Evolutionary conservation across 2,888 invertebrate species (phyloP), one percentile per base, ranked within the genome.

Genomic region (Eucera pruinosa): DNA sequence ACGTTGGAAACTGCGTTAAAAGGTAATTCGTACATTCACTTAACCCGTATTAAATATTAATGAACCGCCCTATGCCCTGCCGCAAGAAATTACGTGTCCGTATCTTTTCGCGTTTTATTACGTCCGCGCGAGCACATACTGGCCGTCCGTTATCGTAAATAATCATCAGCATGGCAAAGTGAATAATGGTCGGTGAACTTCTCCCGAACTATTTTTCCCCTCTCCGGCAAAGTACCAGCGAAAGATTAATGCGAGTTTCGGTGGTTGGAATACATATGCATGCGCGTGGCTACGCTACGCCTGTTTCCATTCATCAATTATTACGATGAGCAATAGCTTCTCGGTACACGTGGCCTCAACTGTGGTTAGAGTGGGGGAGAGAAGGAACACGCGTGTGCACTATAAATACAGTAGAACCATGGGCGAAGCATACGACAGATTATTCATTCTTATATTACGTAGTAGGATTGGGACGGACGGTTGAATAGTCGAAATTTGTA

Each of bases 111-210:
- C 15, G 36, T 52, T 47, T 48, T 61, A 52, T 62, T 61, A 55
- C 69, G 9, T 6, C 41, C 45, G 36, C 33, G 27, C 47, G 27
- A 66, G 54, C 43, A 36, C 50, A 57, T 66, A 70, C 33, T 33
- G 2, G 60, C 50, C 57, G 60, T 55, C 52, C 39, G 74, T 82
- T 82, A 82, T 83, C 83, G 81, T 81, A 83, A 83, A 87, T 82
- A 84, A 77, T 79, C 81, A 75, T 78, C 74, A 57, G 39, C 36
- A 39, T 61, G 68, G 33, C 71, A 55, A 58, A 33, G 61, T 85
- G 85, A 87, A 78, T 87, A 86, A 86, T 87, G 84, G 76, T 73
- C 78, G 80, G 81, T 83, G 78, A 77, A 80, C 81, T 84, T 81
- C 72, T 68, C 70, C n/a, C 58, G 48, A 75, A 72, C 74, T 76